A percentile compares a stretch with the other conserved stretches of the same genome.
Evolutionary conservation across 1,140 invertebrate genomes (phyloP).

Genomic region (Drosophila jambulina): DNA sequence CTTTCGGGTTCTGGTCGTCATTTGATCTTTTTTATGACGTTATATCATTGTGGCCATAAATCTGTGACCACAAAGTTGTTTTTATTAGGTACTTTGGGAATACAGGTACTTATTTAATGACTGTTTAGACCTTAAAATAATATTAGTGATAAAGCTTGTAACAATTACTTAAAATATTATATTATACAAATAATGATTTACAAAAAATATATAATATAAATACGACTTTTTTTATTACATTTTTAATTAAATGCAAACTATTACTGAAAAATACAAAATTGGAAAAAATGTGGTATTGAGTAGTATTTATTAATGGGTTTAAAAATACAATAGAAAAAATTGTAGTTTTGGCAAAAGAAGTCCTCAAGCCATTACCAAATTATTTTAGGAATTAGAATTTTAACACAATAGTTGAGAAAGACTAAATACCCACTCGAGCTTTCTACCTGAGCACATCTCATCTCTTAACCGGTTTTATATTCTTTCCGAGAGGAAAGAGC

Average conservation of each 20-base stretch:
- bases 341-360: not conserved
- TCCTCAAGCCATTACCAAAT: not conserved
- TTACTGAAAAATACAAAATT: not conserved
- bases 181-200: not conserved
- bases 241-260: not conserved
- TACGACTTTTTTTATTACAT: not conserved
- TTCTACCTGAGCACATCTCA: conserved; percentile 22
- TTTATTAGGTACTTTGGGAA: conserved; percentile 2
- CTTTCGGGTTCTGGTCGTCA: not conserved
- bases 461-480: conserved; percentile 26
- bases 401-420: conserved; percentile 1
- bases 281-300: too few species aligned
- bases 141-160: not conserved
- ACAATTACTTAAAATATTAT: not conserved
- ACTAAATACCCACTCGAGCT: conserved; percentile 3
- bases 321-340: not conserved
- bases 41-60: conserved; percentile 4
- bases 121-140: not conserved
- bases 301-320: not conserved
- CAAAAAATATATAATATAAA: not conserved
- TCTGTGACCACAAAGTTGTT: not conserved
- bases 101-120: not conserved
- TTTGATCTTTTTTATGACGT: conserved; percentile 2
- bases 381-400: not conserved
- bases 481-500: not conserved